Conservation (phyloP, 2,888 invertebrate genomes). For the Idaea dimidiata region DNA sequence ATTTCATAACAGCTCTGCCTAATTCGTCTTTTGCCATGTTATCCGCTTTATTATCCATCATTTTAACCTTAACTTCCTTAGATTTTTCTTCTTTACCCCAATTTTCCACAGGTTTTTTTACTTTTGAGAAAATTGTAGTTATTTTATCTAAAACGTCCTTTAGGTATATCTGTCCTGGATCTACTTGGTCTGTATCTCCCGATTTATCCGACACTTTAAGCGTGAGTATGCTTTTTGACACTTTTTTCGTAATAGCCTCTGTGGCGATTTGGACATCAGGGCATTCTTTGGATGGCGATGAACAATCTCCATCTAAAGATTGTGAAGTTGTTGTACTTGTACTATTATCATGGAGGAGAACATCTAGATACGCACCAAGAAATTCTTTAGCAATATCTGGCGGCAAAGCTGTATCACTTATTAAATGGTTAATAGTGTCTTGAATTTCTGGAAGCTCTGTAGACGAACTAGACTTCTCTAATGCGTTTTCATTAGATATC, state of each 20-base stretch:
- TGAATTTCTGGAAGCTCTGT: slow-evolving; percentile 54
- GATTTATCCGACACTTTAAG: slow-evolving; percentile 15
- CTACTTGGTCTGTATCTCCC: slow-evolving; percentile 25
- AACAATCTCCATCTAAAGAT: slow-evolving; percentile 40
- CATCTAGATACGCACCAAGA: slow-evolving; percentile 54
- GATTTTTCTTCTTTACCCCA: slow-evolving; percentile 20
- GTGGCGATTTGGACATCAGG: slow-evolving; percentile 49
- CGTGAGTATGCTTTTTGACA: slow-evolving; percentile 47
- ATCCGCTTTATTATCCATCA: slow-evolving; percentile 20
- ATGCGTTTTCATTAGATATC: slow-evolving; percentile 23
- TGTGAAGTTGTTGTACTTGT: slow-evolving; percentile 36
- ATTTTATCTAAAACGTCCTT: slow-evolving; percentile 60
- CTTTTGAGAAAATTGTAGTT: slow-evolving; percentile 50
- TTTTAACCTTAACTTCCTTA: slow-evolving; percentile 19
- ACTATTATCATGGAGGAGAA: slow-evolving; percentile 44
- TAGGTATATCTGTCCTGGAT: slow-evolving; percentile 51
- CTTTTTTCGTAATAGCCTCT: slow-evolving; percentile 48
- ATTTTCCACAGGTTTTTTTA: slow-evolving; percentile 27
- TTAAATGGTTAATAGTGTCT: slow-evolving; percentile 56
- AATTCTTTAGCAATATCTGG: slow-evolving; percentile 58
- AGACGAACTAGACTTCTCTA: slow-evolving; percentile 48
- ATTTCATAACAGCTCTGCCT: slow-evolving; percentile 32
- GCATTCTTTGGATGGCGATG: slow-evolving; percentile 22
- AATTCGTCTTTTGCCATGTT: slow-evolving; percentile 34
- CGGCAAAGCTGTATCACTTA: slow-evolving; percentile 54